phyloP scores from a whole-genome alignment of 30 jellyfish, hydroid and myxozoan species.

The Turritopsis dohrnii region DNA sequence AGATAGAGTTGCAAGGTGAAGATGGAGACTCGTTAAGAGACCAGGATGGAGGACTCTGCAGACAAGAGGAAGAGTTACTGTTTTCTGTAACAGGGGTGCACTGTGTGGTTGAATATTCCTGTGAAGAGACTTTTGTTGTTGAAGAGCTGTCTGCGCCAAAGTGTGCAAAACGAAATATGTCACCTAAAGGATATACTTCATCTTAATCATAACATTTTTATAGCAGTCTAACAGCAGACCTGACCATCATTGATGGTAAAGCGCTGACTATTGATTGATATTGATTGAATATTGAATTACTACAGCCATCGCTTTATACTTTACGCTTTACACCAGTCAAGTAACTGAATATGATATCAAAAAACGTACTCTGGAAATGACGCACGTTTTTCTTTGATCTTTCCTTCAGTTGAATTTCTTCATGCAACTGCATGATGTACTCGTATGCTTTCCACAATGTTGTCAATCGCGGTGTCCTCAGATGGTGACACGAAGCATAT shows the following conservation, averaged over 20 bases:
- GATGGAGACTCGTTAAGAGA: not conserved
- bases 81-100: not conserved
- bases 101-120: not conserved
- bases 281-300: too few relatives aligned
- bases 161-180: too few relatives aligned
- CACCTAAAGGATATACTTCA: not conserved
- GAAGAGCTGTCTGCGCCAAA: too few relatives aligned
- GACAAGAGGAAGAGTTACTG: not conserved
- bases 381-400: not conserved
- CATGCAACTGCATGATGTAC: not conserved
- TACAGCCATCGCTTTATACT: too few relatives aligned
- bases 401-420: conserved; percentile 1
- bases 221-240: too few relatives aligned
- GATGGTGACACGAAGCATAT: conserved; percentile 12
- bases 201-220: too few relatives aligned
- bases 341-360: not conserved
- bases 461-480: conserved; percentile 15
- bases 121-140: not conserved
- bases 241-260: too few relatives aligned
- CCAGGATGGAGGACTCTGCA: not conserved
- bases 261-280: too few relatives aligned
- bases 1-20: not conserved
- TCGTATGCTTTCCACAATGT: not conserved
- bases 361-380: not conserved
- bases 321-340: too few relatives aligned